Percentiles rank a stretch among this genome's conserved stretches.
phyloP scores from a whole-genome alignment of 2,888 invertebrate species.

The Cerceris ruficornis region DNA sequence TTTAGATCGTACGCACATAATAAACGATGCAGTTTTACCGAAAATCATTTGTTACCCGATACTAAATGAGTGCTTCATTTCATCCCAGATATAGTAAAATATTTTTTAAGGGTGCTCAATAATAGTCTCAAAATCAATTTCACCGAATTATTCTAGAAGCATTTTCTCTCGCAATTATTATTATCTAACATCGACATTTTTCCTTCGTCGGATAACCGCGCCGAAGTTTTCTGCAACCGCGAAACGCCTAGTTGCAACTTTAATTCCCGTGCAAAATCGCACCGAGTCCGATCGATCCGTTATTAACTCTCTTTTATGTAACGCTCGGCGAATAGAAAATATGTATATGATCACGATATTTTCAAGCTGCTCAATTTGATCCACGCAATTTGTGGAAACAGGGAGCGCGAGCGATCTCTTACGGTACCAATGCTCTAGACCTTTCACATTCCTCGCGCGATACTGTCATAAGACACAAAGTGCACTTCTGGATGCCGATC shows the following conservation, averaged over 20 bases:
- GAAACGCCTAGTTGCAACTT: conserved; percentile 9
- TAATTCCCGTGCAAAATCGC: conserved; percentile 20
- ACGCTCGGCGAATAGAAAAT: conserved; percentile 4
- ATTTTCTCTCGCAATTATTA: neutral
- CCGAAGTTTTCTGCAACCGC: conserved; percentile 9
- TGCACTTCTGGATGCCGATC: conserved; percentile 41
- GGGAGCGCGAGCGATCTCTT: conserved; percentile 27
- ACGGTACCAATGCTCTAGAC: conserved; percentile 53
- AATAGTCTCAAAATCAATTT: neutral
- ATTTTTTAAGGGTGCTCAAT: neutral
- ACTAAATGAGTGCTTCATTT: neutral
- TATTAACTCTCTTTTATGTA: conserved; percentile 3
- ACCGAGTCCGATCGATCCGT: conserved; percentile 11
- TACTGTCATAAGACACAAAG: conserved; percentile 55
- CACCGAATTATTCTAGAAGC: neutral
- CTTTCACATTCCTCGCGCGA: conserved; percentile 65
- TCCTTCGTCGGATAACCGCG: conserved; percentile 12
- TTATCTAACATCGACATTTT: neutral
- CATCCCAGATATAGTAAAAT: neutral
- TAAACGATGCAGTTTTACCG: no score
- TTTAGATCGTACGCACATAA: no score
- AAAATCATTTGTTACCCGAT: neutral
- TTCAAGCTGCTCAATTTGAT: conserved; percentile 41
- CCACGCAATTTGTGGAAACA: conserved; percentile 42
- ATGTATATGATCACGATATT: conserved; percentile 9